phyloP scores from a whole-genome alignment of 2,888 invertebrate species.

The Alcis repandata region DNA sequence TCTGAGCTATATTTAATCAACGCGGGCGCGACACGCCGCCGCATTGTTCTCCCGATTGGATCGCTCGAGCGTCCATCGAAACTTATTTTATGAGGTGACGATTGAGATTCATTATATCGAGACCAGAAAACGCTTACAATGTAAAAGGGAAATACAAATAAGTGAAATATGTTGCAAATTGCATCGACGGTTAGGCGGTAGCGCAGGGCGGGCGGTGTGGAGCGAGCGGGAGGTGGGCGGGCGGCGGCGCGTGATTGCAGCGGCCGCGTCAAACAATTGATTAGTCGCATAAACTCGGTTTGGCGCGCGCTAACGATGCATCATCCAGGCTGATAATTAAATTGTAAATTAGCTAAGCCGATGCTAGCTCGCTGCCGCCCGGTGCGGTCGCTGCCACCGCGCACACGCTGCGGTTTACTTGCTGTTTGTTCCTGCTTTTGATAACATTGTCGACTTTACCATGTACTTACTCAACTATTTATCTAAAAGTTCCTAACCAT shows the following conservation, averaged over 20 bases:
- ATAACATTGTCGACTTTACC: constrained; percentile 42
- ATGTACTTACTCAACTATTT: constrained; percentile 2
- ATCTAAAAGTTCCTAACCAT: background rate
- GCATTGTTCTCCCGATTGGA: constrained; percentile 81
- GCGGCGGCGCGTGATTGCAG: constrained; percentile 80
- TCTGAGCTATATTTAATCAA: constrained; percentile 85
- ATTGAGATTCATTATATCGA: constrained; percentile 63
- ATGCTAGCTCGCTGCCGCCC: constrained; percentile 73
- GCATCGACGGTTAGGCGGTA: constrained; percentile 26
- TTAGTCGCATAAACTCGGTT: constrained; percentile 87
- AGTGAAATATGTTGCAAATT: constrained; percentile 28
- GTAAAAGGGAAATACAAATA: constrained; percentile 23
- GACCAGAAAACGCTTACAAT: constrained; percentile 36
- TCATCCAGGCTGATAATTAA: constrained; percentile 85
- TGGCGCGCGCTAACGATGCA: constrained; percentile 86
- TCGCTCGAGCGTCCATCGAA: constrained; percentile 71
- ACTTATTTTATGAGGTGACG: constrained; percentile 68
- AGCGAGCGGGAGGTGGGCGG: constrained; percentile 50
- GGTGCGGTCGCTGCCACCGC: constrained; percentile 48
- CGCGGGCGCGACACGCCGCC: constrained; percentile 76
- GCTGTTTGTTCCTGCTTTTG: constrained; percentile 55
- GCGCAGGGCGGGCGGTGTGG: constrained; percentile 38
- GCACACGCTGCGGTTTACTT: constrained; percentile 49
- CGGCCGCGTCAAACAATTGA: constrained; percentile 86
- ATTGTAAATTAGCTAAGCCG: constrained; percentile 86